phyloP scores from a whole-genome alignment of 1,140 invertebrate species.

The Micrasema longulum region DNA sequence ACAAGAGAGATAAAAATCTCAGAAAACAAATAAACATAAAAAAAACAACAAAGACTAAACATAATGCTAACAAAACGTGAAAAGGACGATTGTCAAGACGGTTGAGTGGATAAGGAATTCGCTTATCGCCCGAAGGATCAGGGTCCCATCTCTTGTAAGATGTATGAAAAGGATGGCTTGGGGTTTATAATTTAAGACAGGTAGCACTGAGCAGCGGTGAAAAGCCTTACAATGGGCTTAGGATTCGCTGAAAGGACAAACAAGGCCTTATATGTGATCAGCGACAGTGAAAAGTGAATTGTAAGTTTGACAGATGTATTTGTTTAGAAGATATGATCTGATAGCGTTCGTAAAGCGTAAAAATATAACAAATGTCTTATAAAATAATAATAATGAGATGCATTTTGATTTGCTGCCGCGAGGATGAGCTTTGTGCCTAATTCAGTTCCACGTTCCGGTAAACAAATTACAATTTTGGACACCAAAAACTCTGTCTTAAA shows the following conservation, averaged over 20 bases:
- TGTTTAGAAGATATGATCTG: slow-evolving; percentile 18
- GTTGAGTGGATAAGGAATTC: slow-evolving; percentile 47
- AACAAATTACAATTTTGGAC: too few relatives aligned
- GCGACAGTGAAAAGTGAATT: slow-evolving; percentile 13
- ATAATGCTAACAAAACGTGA: slow-evolving; percentile 10
- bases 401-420: too few relatives aligned
- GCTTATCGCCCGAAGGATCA: slow-evolving; percentile 45
- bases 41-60: slow-evolving; percentile 15
- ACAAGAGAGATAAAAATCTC: slow-evolving; percentile 2
- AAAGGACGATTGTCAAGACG: slow-evolving; percentile 13
- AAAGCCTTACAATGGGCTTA: slow-evolving; percentile 44
- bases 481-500: too few relatives aligned
- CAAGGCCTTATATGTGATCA: slow-evolving; percentile 10
- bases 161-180: not conserved
- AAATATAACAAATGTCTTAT: too few relatives aligned
- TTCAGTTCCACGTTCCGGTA: too few relatives aligned
- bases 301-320: slow-evolving; percentile 34
- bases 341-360: not conserved
- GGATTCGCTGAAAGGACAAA: slow-evolving; percentile 15
- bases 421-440: too few relatives aligned
- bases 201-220: slow-evolving; percentile 22
- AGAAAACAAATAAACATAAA: not conserved
- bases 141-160: slow-evolving; percentile 39
- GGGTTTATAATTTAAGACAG: too few relatives aligned
- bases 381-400: too few relatives aligned